Percentiles rank a stretch among this genome's conserved stretches.
These are phyloP conservation scores for Oryzias celebensis DNA, from an alignment of 2,113 vertebrate genomes.

Conservation along the genomic window DNA sequence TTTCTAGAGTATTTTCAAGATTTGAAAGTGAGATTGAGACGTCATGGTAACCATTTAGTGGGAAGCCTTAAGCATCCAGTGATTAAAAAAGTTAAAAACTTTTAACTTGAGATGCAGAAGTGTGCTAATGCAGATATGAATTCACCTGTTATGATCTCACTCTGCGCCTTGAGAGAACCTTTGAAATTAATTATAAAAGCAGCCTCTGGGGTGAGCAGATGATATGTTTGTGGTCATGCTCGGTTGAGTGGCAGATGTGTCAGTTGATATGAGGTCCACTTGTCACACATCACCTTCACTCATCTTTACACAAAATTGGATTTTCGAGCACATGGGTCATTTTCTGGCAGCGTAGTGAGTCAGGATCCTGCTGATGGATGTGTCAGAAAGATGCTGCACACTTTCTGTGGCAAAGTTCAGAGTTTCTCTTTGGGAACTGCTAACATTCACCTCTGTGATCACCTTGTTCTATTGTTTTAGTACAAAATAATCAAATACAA, in stretches of 20 bases:
- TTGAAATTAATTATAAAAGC: not conserved
- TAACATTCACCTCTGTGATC: not conserved
- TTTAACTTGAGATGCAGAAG: too few relatives aligned
- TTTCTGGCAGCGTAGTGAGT: constrained; percentile 15
- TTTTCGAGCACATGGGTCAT: constrained; percentile 19
- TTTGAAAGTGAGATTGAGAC: too few relatives aligned
- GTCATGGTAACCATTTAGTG: too few relatives aligned
- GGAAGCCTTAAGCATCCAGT: too few relatives aligned
- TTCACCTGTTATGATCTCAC: not conserved
- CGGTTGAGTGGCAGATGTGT: constrained; percentile 26
- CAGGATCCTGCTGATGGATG: constrained; percentile 12
- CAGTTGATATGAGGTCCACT: constrained; percentile 17
- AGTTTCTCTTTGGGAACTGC: constrained; percentile 1
- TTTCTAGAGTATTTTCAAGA: too few relatives aligned
- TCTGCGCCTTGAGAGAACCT: not conserved
- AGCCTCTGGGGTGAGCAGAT: not conserved
- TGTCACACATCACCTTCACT: constrained; percentile 29
- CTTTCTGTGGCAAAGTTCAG: not conserved
- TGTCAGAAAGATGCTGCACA: constrained; percentile 10
- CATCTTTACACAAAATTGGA: constrained; percentile 36
- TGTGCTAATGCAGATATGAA: not conserved
- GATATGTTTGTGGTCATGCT: not conserved
- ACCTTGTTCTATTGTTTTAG: constrained; percentile 9
- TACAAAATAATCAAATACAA: not conserved
- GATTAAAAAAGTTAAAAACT: too few relatives aligned